phyloP scores from a whole-genome alignment of 2,113 vertebrate genomes.

The Lagopus leucura region DNA sequence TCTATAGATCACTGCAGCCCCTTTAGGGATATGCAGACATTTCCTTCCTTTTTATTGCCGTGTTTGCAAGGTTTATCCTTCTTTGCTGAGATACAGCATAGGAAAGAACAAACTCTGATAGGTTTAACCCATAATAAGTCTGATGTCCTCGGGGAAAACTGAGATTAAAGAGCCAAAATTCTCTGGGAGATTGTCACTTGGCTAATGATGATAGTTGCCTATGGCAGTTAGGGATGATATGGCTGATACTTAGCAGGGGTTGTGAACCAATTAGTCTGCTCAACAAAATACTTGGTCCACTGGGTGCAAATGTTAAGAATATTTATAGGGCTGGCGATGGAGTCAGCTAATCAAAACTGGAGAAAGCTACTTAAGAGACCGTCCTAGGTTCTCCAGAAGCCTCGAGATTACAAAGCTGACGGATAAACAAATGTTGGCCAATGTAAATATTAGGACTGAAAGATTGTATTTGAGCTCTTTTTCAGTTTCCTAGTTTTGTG shows the following conservation, averaged over 20 bases:
- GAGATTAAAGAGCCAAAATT: conserved; percentile 72
- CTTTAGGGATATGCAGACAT: rapidly evolving
- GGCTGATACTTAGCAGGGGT: conserved; percentile 68
- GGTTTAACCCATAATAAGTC: conserved; percentile 9
- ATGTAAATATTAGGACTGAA: conserved; percentile 34
- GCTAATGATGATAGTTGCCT: conserved; percentile 69
- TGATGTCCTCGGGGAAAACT: conserved; percentile 30
- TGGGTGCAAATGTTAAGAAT: conserved; percentile 67
- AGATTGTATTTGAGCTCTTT: not conserved
- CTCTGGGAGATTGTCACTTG: conserved; percentile 71
- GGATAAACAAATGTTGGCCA: conserved; percentile 50
- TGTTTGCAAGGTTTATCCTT: not conserved
- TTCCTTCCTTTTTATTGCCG: not conserved
- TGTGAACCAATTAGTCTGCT: conserved; percentile 75
- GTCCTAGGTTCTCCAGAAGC: conserved; percentile 19
- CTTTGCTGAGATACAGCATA: not conserved
- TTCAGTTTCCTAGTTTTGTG: not conserved
- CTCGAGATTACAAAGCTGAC: conserved; percentile 36
- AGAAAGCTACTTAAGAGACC: conserved; percentile 38
- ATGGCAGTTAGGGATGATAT: conserved; percentile 54
- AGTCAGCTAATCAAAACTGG: conserved; percentile 45
- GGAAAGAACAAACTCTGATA: not conserved
- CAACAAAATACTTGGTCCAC: conserved; percentile 62
- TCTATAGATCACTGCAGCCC: not conserved
- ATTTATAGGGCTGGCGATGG: conserved; percentile 46